Percentiles rank a stretch among this genome's conserved stretches.
Conservation (phyloP, 2,888 invertebrate species). For the Heteropelma amictum region DNA sequence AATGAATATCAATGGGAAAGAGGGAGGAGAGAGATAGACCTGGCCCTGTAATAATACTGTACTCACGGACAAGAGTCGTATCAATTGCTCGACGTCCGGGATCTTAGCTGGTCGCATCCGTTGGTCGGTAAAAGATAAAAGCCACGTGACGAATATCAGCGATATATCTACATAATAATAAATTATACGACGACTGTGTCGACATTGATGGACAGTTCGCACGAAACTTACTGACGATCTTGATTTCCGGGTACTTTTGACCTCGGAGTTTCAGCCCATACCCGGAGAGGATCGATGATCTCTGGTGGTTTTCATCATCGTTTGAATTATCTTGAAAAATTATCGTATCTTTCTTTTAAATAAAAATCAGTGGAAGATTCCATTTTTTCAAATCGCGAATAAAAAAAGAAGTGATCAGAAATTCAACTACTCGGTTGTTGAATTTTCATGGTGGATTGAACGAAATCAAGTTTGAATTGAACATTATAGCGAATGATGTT, state of each 20-base stretch:
- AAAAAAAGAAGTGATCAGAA: no score
- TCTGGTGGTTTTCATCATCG: no score
- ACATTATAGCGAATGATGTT: no score
- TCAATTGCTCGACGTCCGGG: constrained; percentile 57
- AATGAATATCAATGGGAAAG: constrained; percentile 52
- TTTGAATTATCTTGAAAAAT: no score
- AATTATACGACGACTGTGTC: constrained; percentile 10
- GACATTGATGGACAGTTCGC: not conserved
- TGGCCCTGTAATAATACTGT: constrained; percentile 1
- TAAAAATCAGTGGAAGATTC: no score
- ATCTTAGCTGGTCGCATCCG: constrained; percentile 54
- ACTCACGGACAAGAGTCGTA: constrained; percentile 26
- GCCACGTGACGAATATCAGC: constrained; percentile 34
- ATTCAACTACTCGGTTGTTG: no score
- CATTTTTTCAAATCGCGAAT: no score
- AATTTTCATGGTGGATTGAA: no score
- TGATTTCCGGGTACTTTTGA: constrained; percentile 28
- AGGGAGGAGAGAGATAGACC: no score
- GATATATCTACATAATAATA: constrained; percentile 40
- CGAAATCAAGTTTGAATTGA: no score
- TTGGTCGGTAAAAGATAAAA: constrained; percentile 52
- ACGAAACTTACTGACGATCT: not conserved
- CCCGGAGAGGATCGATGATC: not conserved
- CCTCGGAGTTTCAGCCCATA: not conserved
- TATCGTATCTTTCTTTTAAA: no score